Evolutionary conservation across 2,113 vertebrate species (phyloP), one percentile per base, ranked within the genome.

Genomic region (Brachypteracias leptosomus): DNA sequence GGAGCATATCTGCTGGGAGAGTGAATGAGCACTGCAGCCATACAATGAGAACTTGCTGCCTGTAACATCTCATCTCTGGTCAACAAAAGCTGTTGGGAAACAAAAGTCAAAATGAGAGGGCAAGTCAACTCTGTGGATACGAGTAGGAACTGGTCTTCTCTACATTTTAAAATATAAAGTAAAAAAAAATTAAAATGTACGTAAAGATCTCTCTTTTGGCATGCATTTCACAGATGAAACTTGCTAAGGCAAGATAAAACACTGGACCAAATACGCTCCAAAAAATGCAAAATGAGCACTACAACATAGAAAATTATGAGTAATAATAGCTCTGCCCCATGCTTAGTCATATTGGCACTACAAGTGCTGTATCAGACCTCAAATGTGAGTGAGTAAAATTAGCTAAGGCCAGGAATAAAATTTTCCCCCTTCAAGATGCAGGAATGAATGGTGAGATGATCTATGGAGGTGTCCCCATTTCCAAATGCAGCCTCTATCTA

Each of bases 41-140:
- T 98, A 80, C 99, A 99, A 83, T 98, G 99, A 66, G 98, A 96
- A 93, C 99, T 99, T 71, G 98, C 98, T 93, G 98, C 97, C 98
- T 99, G 99, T 93, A 99, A 96, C 52, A 86, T 96, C 96, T 99
- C 99, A 91, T 99, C 99, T 90, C 98, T 98, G 87, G 98, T 99
- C 93, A 99, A 97, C 94, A 99, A 97, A 95, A 99, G 92, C 99
- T 99, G 96, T 90, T 70, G 59, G 58, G 49, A 96, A 95, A 91
- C 28, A 46, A 25, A 97, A 84, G 81, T 10, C 76, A 78, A 96
- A 85, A 94, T 11, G 33, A 85, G 78, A 89, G 57, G 85, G 36
- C 38, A 91, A 93, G 61, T 63, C 16, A 58, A 3, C 16, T 22
- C 26, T 8, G 55, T 80, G 61, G 68, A 36, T 68, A 28, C 13